Evolutionary conservation across 1,140 invertebrate genomes (phyloP), one percentile per base, ranked within the genome.

Genomic region (Zaprionus davidi): DNA sequence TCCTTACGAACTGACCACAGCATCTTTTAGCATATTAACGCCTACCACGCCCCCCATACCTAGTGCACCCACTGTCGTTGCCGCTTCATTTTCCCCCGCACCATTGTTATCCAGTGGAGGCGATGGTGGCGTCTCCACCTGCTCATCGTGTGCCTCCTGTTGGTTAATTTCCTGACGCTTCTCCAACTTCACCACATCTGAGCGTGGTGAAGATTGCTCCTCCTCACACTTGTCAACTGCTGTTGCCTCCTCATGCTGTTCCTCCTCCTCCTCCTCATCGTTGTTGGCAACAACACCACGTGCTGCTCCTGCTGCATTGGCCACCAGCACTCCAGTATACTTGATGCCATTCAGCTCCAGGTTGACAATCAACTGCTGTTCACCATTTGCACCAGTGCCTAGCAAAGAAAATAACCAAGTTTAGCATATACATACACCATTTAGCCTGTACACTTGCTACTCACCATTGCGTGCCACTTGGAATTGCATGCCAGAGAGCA

Each of bases 321-420:
- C 96, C 93, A 97, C 97, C 1, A 98, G 94, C 13, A 98, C 96
- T 12, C 97, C 97, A 93, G 98, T 96, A 90, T 98, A 98, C 87
- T 96, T 96, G 15, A 97, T 95, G 38, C 98, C 98, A 92, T 99
- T 99, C 46, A 99, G 95, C 93, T 99, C 98, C 96, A 99, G 98
- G 80, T 97, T 98, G 5, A 99, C 98, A 34, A 98, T 96, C 49
- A 99, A 93, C 17, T 98, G 98, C 88, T 96, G 97, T 83, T 98
- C 97, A 3, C 96, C 95, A 72, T 96, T 96, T 12, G 71, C 94
- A 24, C 95, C 94, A 77, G 96, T 96, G 68, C 95, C 96, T n/a
- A 17, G 41, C 6, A 46, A 24, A 11, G 17, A 24, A 22, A 13
- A 51, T 12, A 51, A 12, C 1, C 20, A 20, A 12, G 5, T 13